Conservation (phyloP, 2,888 invertebrate genomes). For the Apodemia mormo region DNA sequence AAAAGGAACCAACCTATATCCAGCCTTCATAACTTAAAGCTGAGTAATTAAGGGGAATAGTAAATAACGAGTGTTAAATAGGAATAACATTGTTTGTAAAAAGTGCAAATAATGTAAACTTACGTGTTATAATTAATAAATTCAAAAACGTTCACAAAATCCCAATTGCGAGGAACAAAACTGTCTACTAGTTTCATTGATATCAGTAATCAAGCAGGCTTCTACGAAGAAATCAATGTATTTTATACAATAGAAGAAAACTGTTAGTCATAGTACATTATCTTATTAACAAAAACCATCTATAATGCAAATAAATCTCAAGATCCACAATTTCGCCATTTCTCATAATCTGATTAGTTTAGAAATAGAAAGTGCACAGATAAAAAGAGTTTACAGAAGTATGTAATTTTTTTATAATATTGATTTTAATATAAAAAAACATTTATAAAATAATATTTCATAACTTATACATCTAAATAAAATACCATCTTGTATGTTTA, state of each 20-base stretch:
- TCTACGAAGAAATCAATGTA: slow-evolving; percentile 38
- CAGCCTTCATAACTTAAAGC: too few species aligned
- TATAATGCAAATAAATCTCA: slow-evolving; percentile 57
- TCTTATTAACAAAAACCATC: slow-evolving; percentile 51
- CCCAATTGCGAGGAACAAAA: slow-evolving; percentile 53
- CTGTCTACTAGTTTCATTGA: slow-evolving; percentile 52
- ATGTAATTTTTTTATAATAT: not conserved
- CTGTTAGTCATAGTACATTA: slow-evolving; percentile 50
- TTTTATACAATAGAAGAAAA: slow-evolving; percentile 11
- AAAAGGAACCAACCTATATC: too few species aligned
- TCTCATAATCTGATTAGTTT: slow-evolving; percentile 53
- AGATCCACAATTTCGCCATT: slow-evolving; percentile 75
- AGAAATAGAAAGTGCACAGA: slow-evolving; percentile 38
- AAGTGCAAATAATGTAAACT: slow-evolving; percentile 38
- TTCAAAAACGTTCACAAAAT: slow-evolving; percentile 47
- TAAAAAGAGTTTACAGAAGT: not conserved
- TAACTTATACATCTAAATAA: too few species aligned
- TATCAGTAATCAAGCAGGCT: slow-evolving; percentile 46
- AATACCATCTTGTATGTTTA: too few species aligned
- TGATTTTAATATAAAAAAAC: not conserved
- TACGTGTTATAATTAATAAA: slow-evolving; percentile 49
- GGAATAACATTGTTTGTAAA: not conserved
- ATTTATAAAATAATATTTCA: too few species aligned
- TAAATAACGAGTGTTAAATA: not conserved
- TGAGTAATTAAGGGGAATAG: not conserved